Evolutionary conservation across 2,113 vertebrate genomes (phyloP), one percentile per base, ranked within the genome.

Genomic region (Oncorhynchus masou): DNA sequence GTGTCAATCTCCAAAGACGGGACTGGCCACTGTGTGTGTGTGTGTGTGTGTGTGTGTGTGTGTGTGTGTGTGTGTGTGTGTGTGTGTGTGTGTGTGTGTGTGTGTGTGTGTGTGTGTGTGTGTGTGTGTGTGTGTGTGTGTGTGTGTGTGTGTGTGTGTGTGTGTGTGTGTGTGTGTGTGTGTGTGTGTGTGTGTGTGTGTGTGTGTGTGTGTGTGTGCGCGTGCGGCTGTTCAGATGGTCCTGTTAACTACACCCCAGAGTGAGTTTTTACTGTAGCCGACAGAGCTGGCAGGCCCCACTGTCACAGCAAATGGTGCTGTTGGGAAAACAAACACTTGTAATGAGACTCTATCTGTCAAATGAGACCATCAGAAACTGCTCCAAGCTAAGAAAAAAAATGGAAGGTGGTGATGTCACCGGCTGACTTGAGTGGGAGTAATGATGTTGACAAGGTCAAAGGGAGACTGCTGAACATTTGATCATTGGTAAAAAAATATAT

Each of bases 291-390:
- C 49, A 51, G 49, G 16, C 49, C 49, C 49, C 49, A 16, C 13
- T 83, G 84, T 88, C 89, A 85, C 90, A 89, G 89, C 90, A 92
- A 90, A 91, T 92, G 91, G 89, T 79, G 76, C 87, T 92, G 88
- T 91, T 90, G 90, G 90, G 87, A 89, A 91, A 93, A 92, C 90
- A 93, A 85, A 86, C 85, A 84, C 84, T 84, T 83, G 85, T 84
- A 83, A 83, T 81, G 84, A 90, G 84, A 80, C 84, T 73, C 74
- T 68, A 78, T 88, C 84, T 81, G 81, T 88, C 84, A 81, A 77
- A 78, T 57, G 79, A 83, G 78, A 80, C 74, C 65, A 64, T 77
- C 24, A 77, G 80, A 75, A 71, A 72, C 39, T 39, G 59, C 71
- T 65, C 79, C 59, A n/a, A 7, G 79, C 75, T 49, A 29, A 65